phyloP scores from a whole-genome alignment of 2,797 vertebrate species.

The Etheostoma perlongum region DNA sequence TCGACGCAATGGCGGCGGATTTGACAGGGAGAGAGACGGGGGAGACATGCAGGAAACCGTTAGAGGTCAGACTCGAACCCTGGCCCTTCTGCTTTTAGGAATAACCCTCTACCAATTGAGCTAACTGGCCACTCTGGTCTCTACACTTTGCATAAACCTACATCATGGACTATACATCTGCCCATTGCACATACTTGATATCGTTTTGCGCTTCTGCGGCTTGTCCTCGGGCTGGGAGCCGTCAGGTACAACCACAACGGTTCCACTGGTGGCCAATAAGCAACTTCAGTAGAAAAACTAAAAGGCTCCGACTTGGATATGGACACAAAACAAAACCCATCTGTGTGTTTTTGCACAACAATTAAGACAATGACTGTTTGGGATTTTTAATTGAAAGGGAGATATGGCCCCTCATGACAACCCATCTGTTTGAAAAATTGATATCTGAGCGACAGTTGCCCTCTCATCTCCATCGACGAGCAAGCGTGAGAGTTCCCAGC shows the following conservation, averaged over 20 bases:
- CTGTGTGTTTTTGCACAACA: constrained; percentile 67
- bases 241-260: constrained; percentile 19
- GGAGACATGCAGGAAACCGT: too few relatives aligned
- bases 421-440: constrained; percentile 80
- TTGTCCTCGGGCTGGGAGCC: constrained; percentile 16
- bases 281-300: constrained; percentile 52
- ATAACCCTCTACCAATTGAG: too few relatives aligned
- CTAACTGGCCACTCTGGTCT: too few relatives aligned
- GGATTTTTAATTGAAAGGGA: constrained; percentile 80
- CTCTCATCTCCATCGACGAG: constrained; percentile 74
- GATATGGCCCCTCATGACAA: constrained; percentile 76
- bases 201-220: constrained; percentile 17
- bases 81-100: too few relatives aligned
- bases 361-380: constrained; percentile 75
- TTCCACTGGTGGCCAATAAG: constrained; percentile 47
- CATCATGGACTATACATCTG: too few relatives aligned
- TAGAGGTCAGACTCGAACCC: too few relatives aligned
- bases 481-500: constrained; percentile 72
- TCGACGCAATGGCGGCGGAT: too few relatives aligned
- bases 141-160: too few relatives aligned
- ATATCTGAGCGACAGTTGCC: constrained; percentile 77
- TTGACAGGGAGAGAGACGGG: too few relatives aligned
- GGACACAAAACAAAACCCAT: constrained; percentile 75
- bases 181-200: too few relatives aligned
- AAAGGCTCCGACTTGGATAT: constrained; percentile 56